phyloP scores from a whole-genome alignment of 2,113 vertebrate genomes.

The Symphodus melops region DNA sequence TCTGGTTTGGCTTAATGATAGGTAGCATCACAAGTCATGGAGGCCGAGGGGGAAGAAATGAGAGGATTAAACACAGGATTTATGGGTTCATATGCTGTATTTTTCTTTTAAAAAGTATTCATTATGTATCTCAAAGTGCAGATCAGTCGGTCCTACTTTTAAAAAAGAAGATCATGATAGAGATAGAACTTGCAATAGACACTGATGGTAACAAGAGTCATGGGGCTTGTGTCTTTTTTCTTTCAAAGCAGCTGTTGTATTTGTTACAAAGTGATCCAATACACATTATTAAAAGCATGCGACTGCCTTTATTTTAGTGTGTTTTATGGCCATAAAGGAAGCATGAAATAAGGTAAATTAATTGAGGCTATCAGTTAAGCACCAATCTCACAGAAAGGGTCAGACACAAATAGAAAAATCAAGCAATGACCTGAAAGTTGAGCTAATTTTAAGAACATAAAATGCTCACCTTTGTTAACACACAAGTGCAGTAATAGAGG shows the following conservation, averaged over 20 bases:
- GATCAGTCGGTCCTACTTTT: conserved; percentile 6
- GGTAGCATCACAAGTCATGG: conserved; percentile 60
- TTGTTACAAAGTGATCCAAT: conserved; percentile 6
- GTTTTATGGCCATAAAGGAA: conserved; percentile 54
- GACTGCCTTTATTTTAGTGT: conserved; percentile 44
- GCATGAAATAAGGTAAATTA: conserved; percentile 62
- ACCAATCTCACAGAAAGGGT: conserved; percentile 60
- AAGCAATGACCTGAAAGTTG: conserved; percentile 67
- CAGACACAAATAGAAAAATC: conserved; percentile 66
- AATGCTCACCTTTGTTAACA: conserved; percentile 71
- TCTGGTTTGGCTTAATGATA: conserved; percentile 75
- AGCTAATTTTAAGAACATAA: conserved; percentile 57
- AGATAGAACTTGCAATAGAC: background rate
- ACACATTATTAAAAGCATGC: conserved; percentile 48
- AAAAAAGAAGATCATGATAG: conserved; percentile 4
- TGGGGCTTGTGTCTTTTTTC: conserved; percentile 24
- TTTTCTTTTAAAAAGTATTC: conserved; percentile 9
- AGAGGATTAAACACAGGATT: conserved; percentile 44
- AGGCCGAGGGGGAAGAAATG: conserved; percentile 35
- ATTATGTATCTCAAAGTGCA: background rate
- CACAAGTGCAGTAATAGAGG: conserved; percentile 57
- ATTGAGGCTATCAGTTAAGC: conserved; percentile 45
- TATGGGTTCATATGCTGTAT: conserved; percentile 22
- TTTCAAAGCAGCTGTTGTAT: conserved; percentile 16
- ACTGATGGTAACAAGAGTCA: conserved; percentile 30